These are phyloP conservation scores for Nerophis ophidion DNA, from an alignment of 2,113 vertebrate species.

Conservation along the genomic window DNA sequence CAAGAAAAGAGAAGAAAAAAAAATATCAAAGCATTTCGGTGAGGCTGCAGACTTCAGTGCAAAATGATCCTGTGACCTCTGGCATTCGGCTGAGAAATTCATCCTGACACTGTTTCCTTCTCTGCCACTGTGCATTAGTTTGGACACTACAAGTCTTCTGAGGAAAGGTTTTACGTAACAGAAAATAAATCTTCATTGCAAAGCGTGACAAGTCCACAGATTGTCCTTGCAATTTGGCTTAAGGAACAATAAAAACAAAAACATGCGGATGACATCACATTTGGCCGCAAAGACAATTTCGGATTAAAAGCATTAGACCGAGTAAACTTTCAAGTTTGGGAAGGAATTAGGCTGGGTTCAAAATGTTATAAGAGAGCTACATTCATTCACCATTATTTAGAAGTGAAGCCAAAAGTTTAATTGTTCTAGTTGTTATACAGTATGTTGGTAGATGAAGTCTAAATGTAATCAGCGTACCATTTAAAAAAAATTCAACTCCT, in stretches of 20 bases:
- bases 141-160: slow-evolving; percentile 36
- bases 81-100: slow-evolving; percentile 57
- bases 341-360: neutral
- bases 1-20: slow-evolving; percentile 44
- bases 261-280: neutral
- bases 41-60: slow-evolving; percentile 17
- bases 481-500: neutral
- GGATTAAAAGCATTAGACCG: neutral
- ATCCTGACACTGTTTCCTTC: slow-evolving; percentile 48
- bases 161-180: slow-evolving; percentile 33
- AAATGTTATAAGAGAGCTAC: neutral
- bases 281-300: neutral
- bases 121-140: slow-evolving; percentile 51
- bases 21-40: slow-evolving; percentile 25
- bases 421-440: neutral
- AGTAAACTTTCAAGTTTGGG: neutral
- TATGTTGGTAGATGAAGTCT: neutral
- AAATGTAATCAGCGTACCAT: neutral
- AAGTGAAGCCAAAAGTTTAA: neutral
- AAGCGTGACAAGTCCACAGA: neutral
- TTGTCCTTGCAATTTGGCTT: neutral
- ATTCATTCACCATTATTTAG: neutral
- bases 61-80: slow-evolving; percentile 35
- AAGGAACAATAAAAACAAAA: neutral
- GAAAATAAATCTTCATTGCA: slow-evolving; percentile 9